Evolutionary conservation across 2,797 vertebrate species (phyloP).

Genomic region (Phaenicophaeus curvirostris): DNA sequence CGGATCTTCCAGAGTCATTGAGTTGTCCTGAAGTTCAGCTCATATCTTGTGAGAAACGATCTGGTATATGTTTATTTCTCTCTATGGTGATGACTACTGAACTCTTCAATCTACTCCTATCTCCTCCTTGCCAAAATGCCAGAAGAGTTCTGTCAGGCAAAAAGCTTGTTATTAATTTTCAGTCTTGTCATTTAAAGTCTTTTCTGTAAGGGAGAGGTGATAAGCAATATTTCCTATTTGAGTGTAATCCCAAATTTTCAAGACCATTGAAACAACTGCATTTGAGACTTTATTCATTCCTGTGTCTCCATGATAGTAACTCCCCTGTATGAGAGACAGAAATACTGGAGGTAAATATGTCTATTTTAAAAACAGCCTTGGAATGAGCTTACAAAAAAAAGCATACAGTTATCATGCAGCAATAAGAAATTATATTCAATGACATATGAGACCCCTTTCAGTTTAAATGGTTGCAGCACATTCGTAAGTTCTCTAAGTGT

Average conservation of each 20-base stretch:
- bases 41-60: not conserved
- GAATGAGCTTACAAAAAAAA: not conserved
- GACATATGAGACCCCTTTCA: not conserved
- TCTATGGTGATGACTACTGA: not conserved
- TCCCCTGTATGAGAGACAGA: not conserved
- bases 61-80: not conserved
- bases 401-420: not conserved
- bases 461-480: not conserved
- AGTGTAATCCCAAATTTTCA: not conserved
- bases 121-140: too few species aligned
- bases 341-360: not conserved
- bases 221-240: not conserved
- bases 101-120: too few species aligned
- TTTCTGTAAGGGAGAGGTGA: not conserved
- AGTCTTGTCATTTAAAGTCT: not conserved
- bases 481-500: not conserved
- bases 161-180: not conserved
- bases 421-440: not conserved
- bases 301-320: not conserved
- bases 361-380: not conserved
- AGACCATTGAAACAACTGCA: not conserved
- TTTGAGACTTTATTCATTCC: not conserved
- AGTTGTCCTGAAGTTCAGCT: not conserved
- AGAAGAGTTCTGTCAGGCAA: fast-evolving
- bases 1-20: not conserved